Conservation (phyloP, 2,113 vertebrate species). For the Alaudala cheleensis region DNA sequence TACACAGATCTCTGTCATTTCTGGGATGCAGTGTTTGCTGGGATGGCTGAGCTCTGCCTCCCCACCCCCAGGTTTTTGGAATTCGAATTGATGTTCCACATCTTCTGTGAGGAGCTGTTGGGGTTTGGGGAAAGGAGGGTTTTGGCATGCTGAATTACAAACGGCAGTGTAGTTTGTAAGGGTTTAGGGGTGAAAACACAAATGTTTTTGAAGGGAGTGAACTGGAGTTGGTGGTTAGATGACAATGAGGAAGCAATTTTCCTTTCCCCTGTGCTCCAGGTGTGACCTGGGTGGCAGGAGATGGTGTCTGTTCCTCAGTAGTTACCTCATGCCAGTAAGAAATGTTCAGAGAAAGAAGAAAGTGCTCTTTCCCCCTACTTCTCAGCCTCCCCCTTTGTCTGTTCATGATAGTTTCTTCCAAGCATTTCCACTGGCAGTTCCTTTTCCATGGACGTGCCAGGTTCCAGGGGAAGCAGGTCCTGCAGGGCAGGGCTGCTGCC, state of each 20-base stretch:
- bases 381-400: not conserved
- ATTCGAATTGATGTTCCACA: not conserved
- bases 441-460: not conserved
- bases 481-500: not conserved
- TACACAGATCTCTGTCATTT: fast-evolving
- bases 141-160: not conserved
- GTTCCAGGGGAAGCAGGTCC: fast-evolving
- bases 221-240: not conserved
- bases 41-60: not conserved
- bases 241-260: not conserved
- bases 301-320: not conserved
- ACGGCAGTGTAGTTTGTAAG: not conserved
- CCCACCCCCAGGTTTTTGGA: not conserved
- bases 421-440: fast-evolving
- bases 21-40: not conserved
- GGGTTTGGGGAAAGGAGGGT: not conserved
- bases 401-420: not conserved
- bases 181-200: not conserved
- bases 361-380: fast-evolving
- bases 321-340: not conserved
- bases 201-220: not conserved
- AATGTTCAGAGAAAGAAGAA: not conserved
- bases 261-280: not conserved
- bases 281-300: not conserved
- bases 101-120: not conserved